Conservation (phyloP, 2,888 invertebrate genomes). For the Parapristionchus giblindavisi region DNA sequence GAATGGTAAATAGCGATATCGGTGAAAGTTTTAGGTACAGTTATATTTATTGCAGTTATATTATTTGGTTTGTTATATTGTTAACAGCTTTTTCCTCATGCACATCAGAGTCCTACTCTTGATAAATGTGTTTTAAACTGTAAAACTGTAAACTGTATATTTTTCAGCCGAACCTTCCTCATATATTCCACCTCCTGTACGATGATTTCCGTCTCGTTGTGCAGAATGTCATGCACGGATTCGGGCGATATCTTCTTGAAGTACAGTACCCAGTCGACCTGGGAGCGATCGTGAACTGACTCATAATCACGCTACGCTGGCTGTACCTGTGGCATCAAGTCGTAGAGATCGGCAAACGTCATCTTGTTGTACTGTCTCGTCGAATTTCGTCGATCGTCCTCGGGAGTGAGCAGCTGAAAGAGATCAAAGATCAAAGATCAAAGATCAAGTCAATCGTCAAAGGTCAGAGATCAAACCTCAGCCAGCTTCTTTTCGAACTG, state of each 20-base stretch:
- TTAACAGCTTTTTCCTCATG: no score
- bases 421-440: not conserved
- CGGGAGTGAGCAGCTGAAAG: conserved; percentile 52
- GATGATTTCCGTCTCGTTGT: conserved; percentile 65
- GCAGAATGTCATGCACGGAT: conserved; percentile 24
- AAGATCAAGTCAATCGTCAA: not conserved
- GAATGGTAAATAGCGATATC: no score
- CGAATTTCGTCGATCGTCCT: conserved; percentile 61
- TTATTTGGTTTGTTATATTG: not conserved
- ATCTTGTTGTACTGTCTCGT: conserved; percentile 58
- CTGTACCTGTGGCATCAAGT: conserved; percentile 53
- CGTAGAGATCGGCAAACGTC: conserved; percentile 46
- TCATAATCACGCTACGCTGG: not conserved
- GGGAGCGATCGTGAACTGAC: not conserved
- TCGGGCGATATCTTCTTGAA: conserved; percentile 34
- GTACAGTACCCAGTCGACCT: conserved; percentile 36
- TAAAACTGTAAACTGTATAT: no score
- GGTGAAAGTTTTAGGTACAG: not conserved
- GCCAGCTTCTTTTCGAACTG: conserved; percentile 55
- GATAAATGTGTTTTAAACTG: no score
- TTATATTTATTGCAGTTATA: not conserved
- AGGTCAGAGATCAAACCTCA: conserved; percentile 41
- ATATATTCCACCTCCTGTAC: conserved; percentile 68
- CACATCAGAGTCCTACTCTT: no score
- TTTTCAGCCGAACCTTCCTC: conserved; percentile 40